Evolutionary conservation across 1,140 invertebrate genomes (phyloP), one percentile per base, ranked within the genome.

Genomic region (Drosophila willistoni): DNA sequence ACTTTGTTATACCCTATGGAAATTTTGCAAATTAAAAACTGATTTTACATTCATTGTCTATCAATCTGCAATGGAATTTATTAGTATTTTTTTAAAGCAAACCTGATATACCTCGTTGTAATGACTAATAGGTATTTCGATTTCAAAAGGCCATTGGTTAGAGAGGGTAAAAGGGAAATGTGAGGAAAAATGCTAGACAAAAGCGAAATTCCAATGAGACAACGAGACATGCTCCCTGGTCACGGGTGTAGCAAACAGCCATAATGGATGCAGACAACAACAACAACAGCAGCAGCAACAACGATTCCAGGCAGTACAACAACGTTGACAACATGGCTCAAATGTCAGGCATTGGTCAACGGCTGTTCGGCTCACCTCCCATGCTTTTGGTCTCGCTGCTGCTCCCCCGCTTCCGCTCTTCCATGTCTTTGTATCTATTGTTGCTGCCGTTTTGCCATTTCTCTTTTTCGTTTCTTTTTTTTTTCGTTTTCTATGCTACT

Each of bases 291-390:
- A n/a, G 62, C 19, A 22, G 42, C 51, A 59, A 64, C 74, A 60
- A 81, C 76, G 82, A 39, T 39, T n/a, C 36, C 36, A 39, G 36
- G 12, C 10, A 39, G 36, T 66, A 55, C 51, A 59, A 64, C 74
- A 60, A 81, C 79, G 82, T 87, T 79, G 83, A 86, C 83, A 86
- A 86, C 82, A 87, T 87, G 83, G 82, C 82, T 86, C 82, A 86
- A 86, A 86, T 86, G 83, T 86, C 83, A 87, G 79, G 71, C 79
- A 87, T 79, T 86, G 83, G 82, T 82, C 82, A 85, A 85, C 79
- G 82, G 63, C 80, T 83, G 80, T 83, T 79, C 71, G 0, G 12
- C n/a, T 36, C 9, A 19, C 56, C n/a, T 19, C 44, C 33, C 56
- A 25, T 36, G 33, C 10, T 10, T 34, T 7, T 22, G 12, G 9